Evolutionary conservation across 2,797 vertebrate genomes (phyloP).

Genomic region (Malurus splendens): DNA sequence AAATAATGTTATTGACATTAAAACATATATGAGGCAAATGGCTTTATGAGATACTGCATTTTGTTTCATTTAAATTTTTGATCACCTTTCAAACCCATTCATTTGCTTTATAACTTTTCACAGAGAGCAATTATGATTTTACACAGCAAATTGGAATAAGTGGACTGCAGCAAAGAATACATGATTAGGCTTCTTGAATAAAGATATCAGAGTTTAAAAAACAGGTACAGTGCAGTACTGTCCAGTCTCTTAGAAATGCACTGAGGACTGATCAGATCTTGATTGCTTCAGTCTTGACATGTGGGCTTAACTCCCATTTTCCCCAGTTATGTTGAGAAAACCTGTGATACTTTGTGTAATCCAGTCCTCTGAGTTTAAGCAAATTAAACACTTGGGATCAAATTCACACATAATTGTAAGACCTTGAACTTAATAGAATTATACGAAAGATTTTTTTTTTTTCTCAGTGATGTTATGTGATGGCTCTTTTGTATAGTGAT

Average conservation of each 20-base stretch:
- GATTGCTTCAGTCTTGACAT: background rate
- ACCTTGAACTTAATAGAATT: background rate
- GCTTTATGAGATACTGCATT: background rate
- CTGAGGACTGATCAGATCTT: background rate
- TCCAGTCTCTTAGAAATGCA: background rate
- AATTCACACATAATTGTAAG: background rate
- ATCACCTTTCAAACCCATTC: background rate
- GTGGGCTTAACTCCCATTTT: background rate
- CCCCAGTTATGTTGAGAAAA: background rate
- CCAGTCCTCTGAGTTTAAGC: background rate
- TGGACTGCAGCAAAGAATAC: background rate
- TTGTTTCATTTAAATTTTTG: background rate
- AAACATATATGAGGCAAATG: background rate
- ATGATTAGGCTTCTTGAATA: background rate
- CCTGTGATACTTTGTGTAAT: background rate
- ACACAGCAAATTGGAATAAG: background rate
- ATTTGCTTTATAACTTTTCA: background rate
- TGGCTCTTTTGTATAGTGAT: background rate
- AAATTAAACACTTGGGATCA: background rate
- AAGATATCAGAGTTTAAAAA: background rate
- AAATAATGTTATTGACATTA: background rate
- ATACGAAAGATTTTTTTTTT: background rate
- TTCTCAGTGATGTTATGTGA: background rate
- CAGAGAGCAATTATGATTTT: background rate
- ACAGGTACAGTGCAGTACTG: background rate